Percentiles rank a stretch among this genome's conserved stretches.
phyloP scores from a whole-genome alignment of 1,140 invertebrate genomes.

The Doryteuthis pealeii region DNA sequence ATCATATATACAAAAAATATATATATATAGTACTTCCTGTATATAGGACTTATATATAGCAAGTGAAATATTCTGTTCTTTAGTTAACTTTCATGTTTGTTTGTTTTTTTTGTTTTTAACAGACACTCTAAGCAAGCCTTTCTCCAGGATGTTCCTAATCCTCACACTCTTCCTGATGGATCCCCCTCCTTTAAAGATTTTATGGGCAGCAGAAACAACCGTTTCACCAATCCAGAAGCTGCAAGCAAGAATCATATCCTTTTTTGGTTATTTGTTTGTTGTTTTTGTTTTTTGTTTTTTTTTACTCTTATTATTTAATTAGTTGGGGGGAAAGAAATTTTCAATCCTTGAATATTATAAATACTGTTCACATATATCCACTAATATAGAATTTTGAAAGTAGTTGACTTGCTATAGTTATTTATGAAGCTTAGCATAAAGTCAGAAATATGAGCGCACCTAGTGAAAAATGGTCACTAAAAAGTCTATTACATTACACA shows the following conservation, averaged over 20 bases:
- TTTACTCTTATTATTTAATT: neutral
- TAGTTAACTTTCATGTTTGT: neutral
- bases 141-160: constrained; percentile 94
- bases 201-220: constrained; percentile 93
- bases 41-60: too few relatives aligned
- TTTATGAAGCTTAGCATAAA: too few relatives aligned
- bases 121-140: constrained; percentile 94
- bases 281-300: neutral
- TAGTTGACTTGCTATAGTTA: too few relatives aligned
- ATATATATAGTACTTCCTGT: too few relatives aligned
- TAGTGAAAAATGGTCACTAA: too few relatives aligned
- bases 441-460: too few relatives aligned
- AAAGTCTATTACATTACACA: too few relatives aligned
- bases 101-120: constrained; percentile 34
- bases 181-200: constrained; percentile 97
- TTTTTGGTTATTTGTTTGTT: constrained; percentile 8
- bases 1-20: too few relatives aligned
- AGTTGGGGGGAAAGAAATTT: constrained; percentile 1
- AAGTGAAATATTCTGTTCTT: too few relatives aligned
- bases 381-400: too few relatives aligned
- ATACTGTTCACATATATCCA: neutral
- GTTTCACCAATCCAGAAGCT: constrained; percentile 66
- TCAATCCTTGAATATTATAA: too few relatives aligned
- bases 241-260: constrained; percentile 65
- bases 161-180: constrained; percentile 92